phyloP scores from a whole-genome alignment of 2,888 invertebrate genomes.

The Torymus aiolomorphi region DNA sequence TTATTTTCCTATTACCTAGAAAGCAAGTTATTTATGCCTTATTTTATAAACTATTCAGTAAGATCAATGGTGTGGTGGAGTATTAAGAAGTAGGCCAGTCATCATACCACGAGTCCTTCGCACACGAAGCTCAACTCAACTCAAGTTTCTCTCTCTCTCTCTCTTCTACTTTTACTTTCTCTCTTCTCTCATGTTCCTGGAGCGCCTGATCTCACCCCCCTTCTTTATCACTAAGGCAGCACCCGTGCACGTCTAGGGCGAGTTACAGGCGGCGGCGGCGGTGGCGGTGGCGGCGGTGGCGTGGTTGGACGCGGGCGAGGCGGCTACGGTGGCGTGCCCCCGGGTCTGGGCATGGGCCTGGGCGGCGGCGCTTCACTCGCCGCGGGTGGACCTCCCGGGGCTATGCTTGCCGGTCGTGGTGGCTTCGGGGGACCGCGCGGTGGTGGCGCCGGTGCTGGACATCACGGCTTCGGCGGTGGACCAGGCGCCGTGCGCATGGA shows the following conservation, averaged over 20 bases:
- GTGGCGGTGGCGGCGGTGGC: conserved; percentile 65
- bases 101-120: too few relatives aligned
- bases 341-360: conserved; percentile 62
- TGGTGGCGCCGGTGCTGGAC: conserved; percentile 69
- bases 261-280: conserved; percentile 62
- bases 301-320: conserved; percentile 64
- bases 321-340: conserved; percentile 59
- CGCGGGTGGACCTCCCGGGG: conserved; percentile 62
- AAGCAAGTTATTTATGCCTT: too few relatives aligned
- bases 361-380: conserved; percentile 66
- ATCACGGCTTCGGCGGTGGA: conserved; percentile 70
- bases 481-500: conserved; percentile 75
- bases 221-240: too few relatives aligned
- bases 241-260: conserved; percentile 19
- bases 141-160: not conserved
- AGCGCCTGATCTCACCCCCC: not conserved
- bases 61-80: too few relatives aligned
- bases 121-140: not conserved
- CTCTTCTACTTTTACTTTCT: too few relatives aligned
- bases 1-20: too few relatives aligned
- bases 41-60: too few relatives aligned
- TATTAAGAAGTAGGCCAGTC: not conserved
- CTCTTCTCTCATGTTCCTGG: too few relatives aligned
- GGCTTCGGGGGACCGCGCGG: conserved; percentile 71
- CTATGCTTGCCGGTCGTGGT: conserved; percentile 66